phyloP scores from a whole-genome alignment of 2,113 vertebrate genomes.

The Polypterus senegalus region DNA sequence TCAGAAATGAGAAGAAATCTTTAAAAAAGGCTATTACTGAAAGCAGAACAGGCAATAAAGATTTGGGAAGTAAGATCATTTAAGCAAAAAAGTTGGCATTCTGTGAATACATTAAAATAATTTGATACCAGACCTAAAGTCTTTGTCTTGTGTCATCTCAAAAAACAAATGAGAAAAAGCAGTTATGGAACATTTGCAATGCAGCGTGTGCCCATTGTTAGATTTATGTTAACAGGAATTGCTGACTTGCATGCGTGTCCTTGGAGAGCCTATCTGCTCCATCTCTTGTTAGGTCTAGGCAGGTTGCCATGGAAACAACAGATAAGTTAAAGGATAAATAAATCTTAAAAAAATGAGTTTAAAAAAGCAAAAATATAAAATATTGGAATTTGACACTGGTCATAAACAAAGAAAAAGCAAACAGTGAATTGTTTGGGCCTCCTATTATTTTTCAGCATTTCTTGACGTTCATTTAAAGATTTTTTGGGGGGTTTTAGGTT shows the following conservation, averaged over 20 bases:
- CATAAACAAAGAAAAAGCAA: neutral
- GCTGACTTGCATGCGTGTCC: constrained; percentile 12
- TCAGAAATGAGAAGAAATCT: too few relatives aligned
- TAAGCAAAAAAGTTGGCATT: too few relatives aligned
- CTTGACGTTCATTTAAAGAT: too few relatives aligned
- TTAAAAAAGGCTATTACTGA: too few relatives aligned
- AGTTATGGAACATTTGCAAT: constrained; percentile 1
- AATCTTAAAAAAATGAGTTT: neutral
- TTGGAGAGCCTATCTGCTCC: constrained; percentile 19
- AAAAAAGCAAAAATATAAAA: constrained; percentile 1
- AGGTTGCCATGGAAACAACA: constrained; percentile 18
- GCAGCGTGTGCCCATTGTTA: neutral
- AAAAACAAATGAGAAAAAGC: neutral
- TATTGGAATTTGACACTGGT: neutral
- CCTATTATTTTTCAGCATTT: too few relatives aligned
- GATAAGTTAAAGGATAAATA: neutral
- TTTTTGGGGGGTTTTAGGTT: too few relatives aligned
- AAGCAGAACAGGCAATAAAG: too few relatives aligned
- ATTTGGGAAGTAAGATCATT: too few relatives aligned
- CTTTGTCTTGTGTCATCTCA: neutral
- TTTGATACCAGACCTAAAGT: neutral
- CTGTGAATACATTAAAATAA: neutral
- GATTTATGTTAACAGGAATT: constrained; percentile 17
- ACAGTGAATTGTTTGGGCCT: too few relatives aligned
- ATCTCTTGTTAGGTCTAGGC: constrained; percentile 9